phyloP scores from a whole-genome alignment of 1,140 invertebrate genomes.

The Brachionus angularis region DNA sequence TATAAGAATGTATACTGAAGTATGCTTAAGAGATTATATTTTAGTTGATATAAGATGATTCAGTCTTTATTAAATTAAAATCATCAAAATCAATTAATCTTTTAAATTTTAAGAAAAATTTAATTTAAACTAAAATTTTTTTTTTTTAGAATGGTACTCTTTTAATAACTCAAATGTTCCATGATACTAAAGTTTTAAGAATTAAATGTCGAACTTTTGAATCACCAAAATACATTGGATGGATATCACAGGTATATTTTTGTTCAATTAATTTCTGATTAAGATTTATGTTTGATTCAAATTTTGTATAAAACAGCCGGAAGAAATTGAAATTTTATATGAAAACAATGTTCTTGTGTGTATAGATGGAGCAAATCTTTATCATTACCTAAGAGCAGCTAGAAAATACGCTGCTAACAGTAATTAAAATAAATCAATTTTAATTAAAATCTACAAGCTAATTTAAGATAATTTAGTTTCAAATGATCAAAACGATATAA shows the following conservation, averaged over 20 bases:
- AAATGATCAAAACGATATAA: conserved; percentile 69
- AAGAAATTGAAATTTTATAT: conserved; percentile 80
- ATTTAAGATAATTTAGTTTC: conserved; percentile 41
- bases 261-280: conserved; percentile 36
- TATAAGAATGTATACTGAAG: conserved; percentile 80
- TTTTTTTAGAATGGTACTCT: conserved; percentile 67
- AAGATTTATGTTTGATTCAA: background rate
- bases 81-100: no score
- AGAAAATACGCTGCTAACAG: conserved; percentile 71
- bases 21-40: conserved; percentile 50
- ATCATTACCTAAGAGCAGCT: conserved; percentile 72
- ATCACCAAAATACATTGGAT: conserved; percentile 61
- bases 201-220: conserved; percentile 76
- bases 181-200: conserved; percentile 72
- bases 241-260: conserved; percentile 58
- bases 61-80: no score
- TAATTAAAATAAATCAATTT: no score
- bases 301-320: conserved; percentile 57
- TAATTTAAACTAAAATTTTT: conserved; percentile 45
- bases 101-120: conserved; percentile 30
- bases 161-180: conserved; percentile 75
- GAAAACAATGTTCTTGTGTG: conserved; percentile 68
- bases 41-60: conserved; percentile 20
- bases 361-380: conserved; percentile 75
- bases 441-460: background rate